A percentile compares a stretch with the other conserved stretches of the same genome.
These are phyloP conservation scores for Odontesthes bonariensis DNA, from an alignment of 2,113 vertebrate genomes.

Conservation along the genomic window DNA sequence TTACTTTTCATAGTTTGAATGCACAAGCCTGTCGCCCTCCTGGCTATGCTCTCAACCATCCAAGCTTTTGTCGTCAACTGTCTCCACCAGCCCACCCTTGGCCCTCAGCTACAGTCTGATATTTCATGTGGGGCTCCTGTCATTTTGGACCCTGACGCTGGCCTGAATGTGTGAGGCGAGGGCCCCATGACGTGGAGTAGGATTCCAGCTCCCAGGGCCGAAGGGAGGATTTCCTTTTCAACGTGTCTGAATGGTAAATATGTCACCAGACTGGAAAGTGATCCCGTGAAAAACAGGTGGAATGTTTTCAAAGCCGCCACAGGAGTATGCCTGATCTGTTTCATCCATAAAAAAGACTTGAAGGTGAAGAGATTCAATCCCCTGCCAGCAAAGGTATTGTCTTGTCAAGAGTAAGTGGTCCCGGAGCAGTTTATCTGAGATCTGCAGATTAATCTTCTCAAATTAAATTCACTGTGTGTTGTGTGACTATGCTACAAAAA, in stretches of 20 bases:
- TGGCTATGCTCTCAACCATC: conserved; percentile 18
- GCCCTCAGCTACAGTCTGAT: conserved; percentile 51
- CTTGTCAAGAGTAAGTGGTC: conserved; percentile 42
- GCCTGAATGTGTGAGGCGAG: conserved; percentile 29
- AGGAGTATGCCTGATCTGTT: conserved; percentile 39
- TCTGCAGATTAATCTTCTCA: conserved; percentile 47
- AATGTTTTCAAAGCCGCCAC: conserved; percentile 59
- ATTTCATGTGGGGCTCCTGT: conserved; percentile 40
- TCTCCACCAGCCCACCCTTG: conserved; percentile 34
- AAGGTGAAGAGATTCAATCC: conserved; percentile 38
- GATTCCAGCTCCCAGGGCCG: conserved; percentile 54
- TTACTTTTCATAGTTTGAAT: conserved; percentile 37
- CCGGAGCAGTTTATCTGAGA: conserved; percentile 41
- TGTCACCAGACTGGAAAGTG: conserved; percentile 61
- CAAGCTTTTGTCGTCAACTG: conserved; percentile 25
- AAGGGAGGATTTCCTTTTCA: conserved; percentile 74
- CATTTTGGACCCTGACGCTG: conserved; percentile 29
- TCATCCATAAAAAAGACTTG: conserved; percentile 18
- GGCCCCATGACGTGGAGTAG: conserved; percentile 26
- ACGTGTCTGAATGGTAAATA: conserved; percentile 67
- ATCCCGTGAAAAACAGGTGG: conserved; percentile 67
- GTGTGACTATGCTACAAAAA: conserved; percentile 22
- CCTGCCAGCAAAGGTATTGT: conserved; percentile 53
- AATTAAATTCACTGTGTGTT: conserved; percentile 39
- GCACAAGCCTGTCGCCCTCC: conserved; percentile 17